Percentiles rank a stretch among this genome's conserved stretches.
Conservation (phyloP, 2,113 vertebrate genomes). For the Dipodomys ordii region DNA sequence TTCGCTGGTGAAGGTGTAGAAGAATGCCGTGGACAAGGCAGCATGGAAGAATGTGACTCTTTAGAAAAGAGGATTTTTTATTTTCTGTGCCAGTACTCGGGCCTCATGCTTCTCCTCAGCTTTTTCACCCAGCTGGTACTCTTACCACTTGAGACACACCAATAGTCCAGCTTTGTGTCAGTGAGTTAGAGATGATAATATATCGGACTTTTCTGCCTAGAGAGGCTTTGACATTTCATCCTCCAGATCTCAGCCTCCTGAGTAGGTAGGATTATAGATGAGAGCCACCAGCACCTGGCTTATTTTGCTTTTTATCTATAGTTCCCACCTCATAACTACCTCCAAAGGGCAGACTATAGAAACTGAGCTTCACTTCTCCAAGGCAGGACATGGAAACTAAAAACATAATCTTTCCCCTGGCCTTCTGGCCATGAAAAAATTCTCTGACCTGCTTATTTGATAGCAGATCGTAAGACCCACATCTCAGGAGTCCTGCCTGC, state of each 20-base stretch:
- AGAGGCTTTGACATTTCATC: no score
- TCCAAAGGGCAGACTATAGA: no score
- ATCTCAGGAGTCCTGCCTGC: not conserved
- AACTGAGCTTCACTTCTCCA: not conserved
- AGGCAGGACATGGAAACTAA: not conserved
- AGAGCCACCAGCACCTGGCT: no score
- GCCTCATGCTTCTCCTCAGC: no score
- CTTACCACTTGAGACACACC: no score
- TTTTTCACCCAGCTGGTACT: no score
- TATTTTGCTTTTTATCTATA: not conserved
- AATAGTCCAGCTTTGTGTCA: no score
- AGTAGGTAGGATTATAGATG: no score
- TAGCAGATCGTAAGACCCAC: not conserved
- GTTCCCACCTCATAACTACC: not conserved
- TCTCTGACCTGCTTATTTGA: not conserved
- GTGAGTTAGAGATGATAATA: no score
- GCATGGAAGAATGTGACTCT: not conserved
- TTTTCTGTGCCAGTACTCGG: no score
- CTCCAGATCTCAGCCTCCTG: no score
- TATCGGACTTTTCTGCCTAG: no score
- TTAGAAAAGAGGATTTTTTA: not conserved
- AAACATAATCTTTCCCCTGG: not conserved
- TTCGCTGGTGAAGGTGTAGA: not conserved
- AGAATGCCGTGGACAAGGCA: not conserved
- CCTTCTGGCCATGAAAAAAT: not conserved